Evolutionary conservation across 2,888 invertebrate genomes (phyloP), one percentile per base, ranked within the genome.

Genomic region (Myopa tessellatipennis): DNA sequence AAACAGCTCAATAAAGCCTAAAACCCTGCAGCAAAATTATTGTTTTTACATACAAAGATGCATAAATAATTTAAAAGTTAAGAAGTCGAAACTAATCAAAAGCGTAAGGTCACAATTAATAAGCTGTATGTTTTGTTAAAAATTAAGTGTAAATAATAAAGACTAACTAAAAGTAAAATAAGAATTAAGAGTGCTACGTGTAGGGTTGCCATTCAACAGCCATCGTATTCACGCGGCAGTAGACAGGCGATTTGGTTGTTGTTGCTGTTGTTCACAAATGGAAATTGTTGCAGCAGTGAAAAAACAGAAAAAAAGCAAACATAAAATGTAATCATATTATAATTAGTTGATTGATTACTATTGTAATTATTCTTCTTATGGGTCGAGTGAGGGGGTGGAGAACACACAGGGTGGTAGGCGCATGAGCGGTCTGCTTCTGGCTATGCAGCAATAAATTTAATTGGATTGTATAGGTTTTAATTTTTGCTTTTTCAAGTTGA

Each of bases 341-440:
- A n/a, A 18, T 50, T n/a, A 45, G 67, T n/a, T n/a, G 67, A 38
- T 10, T 6, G n/a, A 6, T 18, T 26, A 50, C 45, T 69, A 18
- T 69, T 45, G 12, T 68, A 5, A 36, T 67, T 67, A 18, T 40
- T 40, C 14, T 8, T 65, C 52, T 70, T 55, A 8, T 16, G 70
- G 72, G 72, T 10, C 38, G 61, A 34, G 55, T 68, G 82, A 86
- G 85, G 86, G 61, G 38, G 55, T 68, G 82, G 86, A 85, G 86
- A 88, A 88, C 87, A 88, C 88, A 88, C 86, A 88, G 89, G 89
- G 89, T 88, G 88, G 88, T 77, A 77, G 82, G 82, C 82, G 81
- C 80, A 86, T 87, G 88, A 88, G 86, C 87, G 87, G 87, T 87
- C 86, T 87, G 84, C 85, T 86, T 87, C 85, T 76, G 60, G 14